Evolutionary conservation across 2,797 vertebrate species (phyloP).

Genomic region (Linurgus olivaceus): DNA sequence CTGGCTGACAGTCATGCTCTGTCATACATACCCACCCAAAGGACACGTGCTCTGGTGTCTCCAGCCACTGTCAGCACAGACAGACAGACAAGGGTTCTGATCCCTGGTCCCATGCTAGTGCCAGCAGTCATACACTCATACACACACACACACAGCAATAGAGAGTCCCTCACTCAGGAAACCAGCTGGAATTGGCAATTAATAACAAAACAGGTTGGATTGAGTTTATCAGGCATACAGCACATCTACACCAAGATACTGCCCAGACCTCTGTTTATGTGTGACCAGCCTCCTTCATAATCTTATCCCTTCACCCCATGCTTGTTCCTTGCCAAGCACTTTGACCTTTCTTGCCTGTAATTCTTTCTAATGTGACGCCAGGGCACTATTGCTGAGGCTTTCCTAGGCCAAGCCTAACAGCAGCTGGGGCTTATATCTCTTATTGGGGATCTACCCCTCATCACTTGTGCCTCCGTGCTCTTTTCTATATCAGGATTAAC

Average conservation of each 20-base stretch:
- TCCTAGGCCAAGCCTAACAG: background rate
- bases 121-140: fast-evolving
- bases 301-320: fast-evolving
- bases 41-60: background rate
- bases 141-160: background rate
- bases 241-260: background rate
- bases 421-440: background rate
- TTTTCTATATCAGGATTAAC: background rate
- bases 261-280: background rate
- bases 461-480: background rate
- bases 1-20: fast-evolving
- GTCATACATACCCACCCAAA: no score
- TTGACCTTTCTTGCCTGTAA: background rate
- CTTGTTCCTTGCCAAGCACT: background rate
- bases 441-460: fast-evolving
- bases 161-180: background rate
- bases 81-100: background rate
- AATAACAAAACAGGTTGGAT: background rate
- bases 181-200: background rate
- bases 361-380: background rate
- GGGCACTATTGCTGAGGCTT: background rate
- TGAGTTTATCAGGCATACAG: background rate
- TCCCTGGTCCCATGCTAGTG: fast-evolving
- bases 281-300: background rate
- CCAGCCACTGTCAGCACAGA: background rate